Percentiles rank a stretch among this genome's conserved stretches.
phyloP scores from a whole-genome alignment of 1,140 invertebrate genomes.

The Oedothorax gibbosus region DNA sequence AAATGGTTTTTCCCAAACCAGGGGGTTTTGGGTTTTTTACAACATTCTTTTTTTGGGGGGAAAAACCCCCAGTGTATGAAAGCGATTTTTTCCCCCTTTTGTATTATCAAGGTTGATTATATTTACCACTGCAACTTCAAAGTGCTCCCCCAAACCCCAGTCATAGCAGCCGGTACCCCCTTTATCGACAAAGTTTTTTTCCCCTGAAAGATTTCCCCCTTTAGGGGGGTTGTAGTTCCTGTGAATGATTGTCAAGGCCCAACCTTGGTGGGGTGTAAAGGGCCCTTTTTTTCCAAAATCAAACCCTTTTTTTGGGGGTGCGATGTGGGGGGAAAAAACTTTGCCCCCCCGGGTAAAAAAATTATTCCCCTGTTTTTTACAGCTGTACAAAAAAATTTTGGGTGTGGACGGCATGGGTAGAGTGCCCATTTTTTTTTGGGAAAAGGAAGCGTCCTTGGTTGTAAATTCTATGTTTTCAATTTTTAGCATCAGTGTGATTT shows the following conservation, averaged over 20 bases:
- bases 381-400: slow-evolving; percentile 38
- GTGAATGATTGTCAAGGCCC: background rate
- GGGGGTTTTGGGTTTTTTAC: background rate
- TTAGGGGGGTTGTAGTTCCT: background rate
- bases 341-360: background rate
- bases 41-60: background rate
- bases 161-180: background rate
- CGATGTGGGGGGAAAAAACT: slow-evolving; percentile 24
- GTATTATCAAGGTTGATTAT: background rate
- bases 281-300: too few species aligned
- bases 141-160: background rate
- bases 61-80: background rate
- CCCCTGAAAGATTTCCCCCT: background rate
- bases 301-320: slow-evolving; percentile 13
- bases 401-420: slow-evolving; percentile 23
- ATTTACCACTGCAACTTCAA: background rate
- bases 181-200: too few species aligned
- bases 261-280: too few species aligned
- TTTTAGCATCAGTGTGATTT: slow-evolving; percentile 64
- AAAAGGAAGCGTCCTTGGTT: background rate
- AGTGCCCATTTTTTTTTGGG: too few species aligned
- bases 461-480: slow-evolving; percentile 62
- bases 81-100: background rate
- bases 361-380: background rate
- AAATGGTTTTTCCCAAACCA: background rate